Base-by-base conservation (phyloP, 2,888 invertebrate genomes). In the Liposcelis brunnea region DNA sequence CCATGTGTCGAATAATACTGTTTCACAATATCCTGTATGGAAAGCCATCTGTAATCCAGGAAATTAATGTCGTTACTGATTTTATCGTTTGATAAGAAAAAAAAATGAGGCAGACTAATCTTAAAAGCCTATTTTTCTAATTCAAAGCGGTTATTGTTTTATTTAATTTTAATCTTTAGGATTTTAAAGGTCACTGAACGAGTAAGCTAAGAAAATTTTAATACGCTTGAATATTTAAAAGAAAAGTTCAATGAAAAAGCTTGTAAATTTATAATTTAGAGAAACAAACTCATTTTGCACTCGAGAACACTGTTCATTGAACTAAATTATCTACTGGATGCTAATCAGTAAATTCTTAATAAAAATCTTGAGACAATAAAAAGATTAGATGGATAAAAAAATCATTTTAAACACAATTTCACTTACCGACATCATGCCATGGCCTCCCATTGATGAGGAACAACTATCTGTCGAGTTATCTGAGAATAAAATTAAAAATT, bases 1-100 rank as follows among this genome's bases (percentile, higher is more conserved):
- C 90, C 90, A 90, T 63, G 75, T 75, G 46, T 81, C 74, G 61
- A 90, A 90, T 3, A 90, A 70, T 47, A 90, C 79, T 2, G 74
- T 76, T 62, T 82, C 86, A 50, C 71, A 70, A 54, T 68, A 77
- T 10, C 84, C 84, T 55, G 81, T 80, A 59, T 87, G 84, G 62
- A 90, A 90, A 71, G 77, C 65, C 65, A 80, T 80, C 63, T 59
- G 52, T 32, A 56, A 53, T 43, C 15, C 15, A 47, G 5, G 8
- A 26, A 26, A 26, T 26, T 26, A 26, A 26, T 26, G 4, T 6
- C 26, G n/a, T n/a, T n/a, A 26, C 26, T 26, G 26, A 26, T 26
- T 6, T 6, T 6, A 26, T 26, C 26, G 26, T 4, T 26, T 26
- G n/a, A n/a, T n/a, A n/a, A n/a, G n/a, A n/a, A n/a, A n/a, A n/a